Evolutionary conservation across 37 sponge, comb jelly and placozoan species (phyloP), one percentile per base, ranked within the genome.

Genomic region (Ianthella basta): DNA sequence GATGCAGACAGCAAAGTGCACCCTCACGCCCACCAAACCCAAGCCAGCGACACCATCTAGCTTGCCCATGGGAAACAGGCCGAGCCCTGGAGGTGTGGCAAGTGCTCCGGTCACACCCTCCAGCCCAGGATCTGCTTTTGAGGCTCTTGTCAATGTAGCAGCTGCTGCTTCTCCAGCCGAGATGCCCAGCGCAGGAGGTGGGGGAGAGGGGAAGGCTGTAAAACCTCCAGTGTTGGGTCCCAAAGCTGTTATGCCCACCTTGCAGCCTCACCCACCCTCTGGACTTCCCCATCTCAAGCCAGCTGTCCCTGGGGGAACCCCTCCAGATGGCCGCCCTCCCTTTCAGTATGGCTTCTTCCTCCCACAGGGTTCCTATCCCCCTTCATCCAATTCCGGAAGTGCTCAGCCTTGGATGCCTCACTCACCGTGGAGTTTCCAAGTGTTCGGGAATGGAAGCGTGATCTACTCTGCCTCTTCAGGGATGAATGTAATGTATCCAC

Each of bases 121-220:
- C 64, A 40, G 33, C 36, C 86, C 60, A 68, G 55, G 59, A 14
- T 29, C 89, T 0, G 86, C 86, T 0, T 88, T 90, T 67, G 94
- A 90, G 81, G 79, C 91, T 34, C 86, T 94, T 1, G 92, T 92
- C 14, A 92, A 92, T 53, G 92, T 86, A 0, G 92, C 92, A 8
- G 86, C 80, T 24, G 92, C 92, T 72, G 89, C 92, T 20, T 59
- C 82, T 21, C 92, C 89, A 0, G 91, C 88, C n/a, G 88, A 87
- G 24, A 73, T 91, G 19, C 88, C 86, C 0, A 74, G 75, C 32
- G 12, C 23, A 41, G 78, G 54, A 41, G 78, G 40, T 40, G 78
- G 20, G 25, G 40, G 25, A 61, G 29, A 61, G 64, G 29, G 29
- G 4, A 27, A 29, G 14, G 10, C 64, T 5, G 4, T 12, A 5